Conservation (phyloP, 2,113 vertebrate species). For the Zosterops hypoxanthus region DNA sequence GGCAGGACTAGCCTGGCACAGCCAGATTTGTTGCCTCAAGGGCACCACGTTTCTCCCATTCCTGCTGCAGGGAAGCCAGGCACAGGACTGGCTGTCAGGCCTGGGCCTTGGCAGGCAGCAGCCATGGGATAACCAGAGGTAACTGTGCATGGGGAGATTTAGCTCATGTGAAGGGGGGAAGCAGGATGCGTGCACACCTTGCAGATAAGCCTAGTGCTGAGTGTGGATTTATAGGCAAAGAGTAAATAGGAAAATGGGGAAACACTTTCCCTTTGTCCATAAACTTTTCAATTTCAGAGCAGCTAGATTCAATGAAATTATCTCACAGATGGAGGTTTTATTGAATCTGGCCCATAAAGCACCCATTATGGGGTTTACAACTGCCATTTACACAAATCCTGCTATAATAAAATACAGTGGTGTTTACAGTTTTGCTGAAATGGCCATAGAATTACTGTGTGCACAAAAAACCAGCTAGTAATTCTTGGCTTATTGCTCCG, state of each 20-base stretch:
- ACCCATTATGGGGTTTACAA: slow-evolving; percentile 35
- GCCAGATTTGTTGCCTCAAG: background rate
- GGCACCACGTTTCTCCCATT: background rate
- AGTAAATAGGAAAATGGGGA: background rate
- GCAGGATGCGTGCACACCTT: background rate
- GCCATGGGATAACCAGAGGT: background rate
- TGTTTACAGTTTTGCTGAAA: slow-evolving; percentile 43
- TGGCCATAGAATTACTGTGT: background rate
- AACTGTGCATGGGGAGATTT: background rate
- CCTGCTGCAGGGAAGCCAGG: background rate
- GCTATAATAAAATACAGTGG: slow-evolving; percentile 49
- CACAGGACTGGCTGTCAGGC: background rate
- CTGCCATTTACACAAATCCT: slow-evolving; percentile 43
- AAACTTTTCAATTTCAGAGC: slow-evolving; percentile 49
- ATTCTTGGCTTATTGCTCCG: slow-evolving; percentile 4
- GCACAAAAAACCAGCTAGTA: background rate
- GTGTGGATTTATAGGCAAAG: background rate
- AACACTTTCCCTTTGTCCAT: slow-evolving; percentile 19
- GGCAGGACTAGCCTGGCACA: background rate
- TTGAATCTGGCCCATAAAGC: slow-evolving; percentile 43
- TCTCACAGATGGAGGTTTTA: slow-evolving; percentile 48
- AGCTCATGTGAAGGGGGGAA: background rate
- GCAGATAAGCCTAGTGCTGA: background rate
- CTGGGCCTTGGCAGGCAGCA: background rate
- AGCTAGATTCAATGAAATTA: slow-evolving; percentile 40